Base-by-base conservation (phyloP, 2,888 invertebrate genomes). In the Glaucopsyche alexis region DNA sequence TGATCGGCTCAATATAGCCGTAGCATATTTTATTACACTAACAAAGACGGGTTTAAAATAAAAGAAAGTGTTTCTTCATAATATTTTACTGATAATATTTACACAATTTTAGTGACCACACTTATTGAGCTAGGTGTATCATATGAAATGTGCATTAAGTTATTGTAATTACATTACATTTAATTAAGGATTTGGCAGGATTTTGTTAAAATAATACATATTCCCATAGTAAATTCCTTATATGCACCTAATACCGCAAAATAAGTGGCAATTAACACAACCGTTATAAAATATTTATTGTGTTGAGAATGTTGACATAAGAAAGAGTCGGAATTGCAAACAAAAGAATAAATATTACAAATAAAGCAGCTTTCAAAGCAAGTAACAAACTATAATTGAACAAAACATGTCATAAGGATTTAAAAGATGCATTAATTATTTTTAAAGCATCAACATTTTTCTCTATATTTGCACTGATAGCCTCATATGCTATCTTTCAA, bases 1-100 rank as follows among this genome's bases (percentile, higher is more conserved):
- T 7, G 7, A 42, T 6, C 8, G 7, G 8, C 42, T 42, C 42
- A 42, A 42, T 42, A 8, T 42, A 42, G 42, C 8, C 42, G 42
- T 29, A 29, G 42, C 42, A 42, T 42, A 42, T 42, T 42, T 42
- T 7, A 52, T 8, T 7, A 16, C 6, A 16, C 4, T 19, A 0
- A 5, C 11, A 49, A 13, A 9, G 1, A 19, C 16, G 16, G 16
- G 5, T 55, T 16, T 19, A 55, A 81, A 81, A 80, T 80, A 77
- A 81, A 80, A 83, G 89, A 90, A 91, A 91, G 90, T 89, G 86
- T 90, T 92, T 92, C 38, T 90, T 91, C 91, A 91, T 91, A 79
- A 87, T 92, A 92, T 91, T 90, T 92, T 90, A 92, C 88, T 87
- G 90, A 90, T 85, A 89, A 90, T 93, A 93, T 93, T 91, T 93